Percentiles rank a stretch among this genome's conserved stretches.
phyloP scores from a whole-genome alignment of 2,797 vertebrate genomes.

The Myotis planiceps region DNA sequence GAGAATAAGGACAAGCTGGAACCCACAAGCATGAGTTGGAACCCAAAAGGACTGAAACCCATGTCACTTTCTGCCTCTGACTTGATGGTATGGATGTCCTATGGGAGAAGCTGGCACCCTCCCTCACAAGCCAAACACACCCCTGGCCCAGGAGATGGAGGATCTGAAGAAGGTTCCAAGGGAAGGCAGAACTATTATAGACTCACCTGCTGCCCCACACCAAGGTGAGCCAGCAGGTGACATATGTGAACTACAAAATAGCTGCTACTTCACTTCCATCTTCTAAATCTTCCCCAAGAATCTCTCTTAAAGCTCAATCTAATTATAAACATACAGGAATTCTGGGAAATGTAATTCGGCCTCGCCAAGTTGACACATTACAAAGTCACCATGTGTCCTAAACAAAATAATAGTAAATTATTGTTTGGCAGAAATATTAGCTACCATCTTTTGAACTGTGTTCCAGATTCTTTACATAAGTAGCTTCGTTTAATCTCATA shows the following conservation, averaged over 20 bases:
- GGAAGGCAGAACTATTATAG: not conserved
- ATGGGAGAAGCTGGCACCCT: not conserved
- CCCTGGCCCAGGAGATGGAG: not conserved
- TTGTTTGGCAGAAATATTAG: slow-evolving; percentile 26
- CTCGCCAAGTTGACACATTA: not conserved
- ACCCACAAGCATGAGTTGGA: not conserved
- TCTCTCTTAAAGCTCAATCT: not conserved
- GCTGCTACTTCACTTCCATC: not conserved
- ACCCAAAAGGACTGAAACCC: not conserved
- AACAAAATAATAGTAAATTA: slow-evolving; percentile 11
- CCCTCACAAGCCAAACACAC: not conserved
- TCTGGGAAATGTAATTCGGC: not conserved
- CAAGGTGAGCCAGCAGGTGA: not conserved
- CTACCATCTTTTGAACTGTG: not conserved
- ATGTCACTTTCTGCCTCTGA: not conserved
- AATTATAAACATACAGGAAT: not conserved
- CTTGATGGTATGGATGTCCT: not conserved
- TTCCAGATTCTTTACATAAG: not conserved
- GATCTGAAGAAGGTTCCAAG: not conserved
- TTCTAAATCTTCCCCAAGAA: not conserved
- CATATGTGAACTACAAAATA: not conserved
- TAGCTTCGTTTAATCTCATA: slow-evolving; percentile 13
- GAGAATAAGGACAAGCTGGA: not conserved
- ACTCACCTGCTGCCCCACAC: not conserved
- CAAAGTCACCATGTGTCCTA: not conserved